Conservation (phyloP, 2,888 invertebrate genomes). For the Stenichneumon culpator region DNA sequence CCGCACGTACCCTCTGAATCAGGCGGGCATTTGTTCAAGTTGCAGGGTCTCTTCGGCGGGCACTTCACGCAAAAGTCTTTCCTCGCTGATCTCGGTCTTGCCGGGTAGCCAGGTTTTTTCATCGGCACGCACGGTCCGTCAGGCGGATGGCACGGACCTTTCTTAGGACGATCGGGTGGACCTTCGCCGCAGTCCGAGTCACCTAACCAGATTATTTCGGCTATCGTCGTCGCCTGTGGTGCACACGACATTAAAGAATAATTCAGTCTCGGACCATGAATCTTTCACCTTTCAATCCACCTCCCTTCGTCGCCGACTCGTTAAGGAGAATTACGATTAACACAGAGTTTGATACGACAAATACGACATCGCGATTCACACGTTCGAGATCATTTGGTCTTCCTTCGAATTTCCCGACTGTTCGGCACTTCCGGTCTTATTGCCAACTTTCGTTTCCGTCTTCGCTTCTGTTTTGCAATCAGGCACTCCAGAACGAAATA, state of each 20-base stretch:
- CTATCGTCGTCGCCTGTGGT: constrained; percentile 17
- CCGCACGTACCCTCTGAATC: constrained; percentile 81
- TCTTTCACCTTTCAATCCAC: constrained; percentile 57
- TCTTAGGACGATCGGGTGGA: constrained; percentile 71
- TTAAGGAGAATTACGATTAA: constrained; percentile 10
- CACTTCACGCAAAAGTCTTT: constrained; percentile 81
- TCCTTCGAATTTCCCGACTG: constrained; percentile 32
- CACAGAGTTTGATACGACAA: not conserved
- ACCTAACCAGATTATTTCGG: constrained; percentile 68
- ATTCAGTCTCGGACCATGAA: constrained; percentile 42
- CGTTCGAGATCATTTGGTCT: constrained; percentile 49
- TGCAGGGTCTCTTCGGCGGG: constrained; percentile 80
- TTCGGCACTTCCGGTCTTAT: constrained; percentile 9
- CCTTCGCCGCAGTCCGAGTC: constrained; percentile 77
- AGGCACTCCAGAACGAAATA: constrained; percentile 60
- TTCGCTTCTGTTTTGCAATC: constrained; percentile 65
- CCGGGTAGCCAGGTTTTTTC: constrained; percentile 76
- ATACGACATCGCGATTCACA: constrained; percentile 36
- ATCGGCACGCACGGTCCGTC: constrained; percentile 77
- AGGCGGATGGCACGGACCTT: constrained; percentile 77
- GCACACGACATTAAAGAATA: constrained; percentile 52
- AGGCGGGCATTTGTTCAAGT: constrained; percentile 74
- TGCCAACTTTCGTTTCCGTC: not conserved
- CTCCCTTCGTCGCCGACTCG: constrained; percentile 56
- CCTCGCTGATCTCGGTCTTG: constrained; percentile 72